Evolutionary conservation across 2,888 invertebrate genomes (phyloP), one percentile per base, ranked within the genome.

Genomic region (Galerucella calmariensis): DNA sequence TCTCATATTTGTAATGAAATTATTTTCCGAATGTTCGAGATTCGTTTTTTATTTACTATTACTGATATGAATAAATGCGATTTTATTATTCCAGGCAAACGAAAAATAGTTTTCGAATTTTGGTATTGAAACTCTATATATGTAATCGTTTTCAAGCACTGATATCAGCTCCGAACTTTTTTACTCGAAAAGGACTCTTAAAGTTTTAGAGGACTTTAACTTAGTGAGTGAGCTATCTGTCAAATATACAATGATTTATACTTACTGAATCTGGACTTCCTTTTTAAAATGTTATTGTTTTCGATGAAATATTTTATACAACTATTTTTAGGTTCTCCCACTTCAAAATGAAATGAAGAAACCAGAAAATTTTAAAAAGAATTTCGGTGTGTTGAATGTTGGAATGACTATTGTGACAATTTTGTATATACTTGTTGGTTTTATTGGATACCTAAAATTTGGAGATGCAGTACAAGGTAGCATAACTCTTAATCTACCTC

Each of bases 261-360:
- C n/a, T 51, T n/a, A 51, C 51, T 14, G 14, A 11, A 12, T 48
- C 48, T 51, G n/a, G 51, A 51, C 51, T 51, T n/a, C 8, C 8
- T 51, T 51, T 51, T n/a, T n/a, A 8, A n/a, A 51, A 41, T n/a
- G 4, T 14, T 53, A 16, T 67, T 16, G 27, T 44, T 24, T 35
- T 27, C 6, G 44, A 10, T 67, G 66, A 16, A 56, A 56, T 56
- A 16, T 3, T 10, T 56, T 9, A 56, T 6, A 27, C 3, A 35
- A 61, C 4, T 44, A 20, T 76, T 79, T 83, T 51, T 84, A 96
- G 95, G 94, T 98, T n/a, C 88, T 99, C 76, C 98, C 98, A 0
- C 87, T 99, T 81, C 95, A 97, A 88, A 97, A 96, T 85, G 94
- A 96, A 85, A 98, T 98, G 97, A 91, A 90, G 78, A 90, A 91